Base-by-base conservation (phyloP, 2,888 invertebrate genomes). In the Anoplius nigerrimus region DNA sequence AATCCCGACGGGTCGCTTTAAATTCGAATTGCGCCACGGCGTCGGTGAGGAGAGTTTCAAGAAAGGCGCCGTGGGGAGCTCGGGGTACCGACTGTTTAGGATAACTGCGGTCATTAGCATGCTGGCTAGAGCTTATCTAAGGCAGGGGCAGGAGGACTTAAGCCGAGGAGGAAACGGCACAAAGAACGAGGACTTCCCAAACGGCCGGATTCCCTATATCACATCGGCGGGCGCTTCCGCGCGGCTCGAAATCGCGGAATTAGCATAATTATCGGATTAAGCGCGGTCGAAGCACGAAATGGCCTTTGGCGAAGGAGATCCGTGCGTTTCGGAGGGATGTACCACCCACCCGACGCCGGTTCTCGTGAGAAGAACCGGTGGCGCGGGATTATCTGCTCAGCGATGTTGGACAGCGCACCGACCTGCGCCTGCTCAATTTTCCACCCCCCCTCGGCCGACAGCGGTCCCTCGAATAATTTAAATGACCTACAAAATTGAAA, bases 91-190 rank as follows among this genome's bases (percentile, higher is more conserved):
- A 79, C 74, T 76, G 69, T 78, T 78, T 76, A 79, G 74, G 71
- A 69, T 79, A 78, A 78, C 71, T 76, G 63, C 72, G 61, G 62
- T 69, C 79, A 71, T 78, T 78, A 78, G 60, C 74, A 69, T 74
- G 56, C 66, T 34, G 34, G 34, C 52, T 46, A 53, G 20, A 55
- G 74, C 78, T 78, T 78, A 78, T 78, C 79, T 79, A 71, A 76
- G 70, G 74, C 69, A 73, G 57, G 66, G 8, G 11, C 34, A 6
- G 8, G 48, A n/a, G n/a, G 48, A 4, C 18, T 48, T 18, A 48
- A 48, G 48, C 48, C 16, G 1, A 18, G 48, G 16, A 5, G 13
- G 48, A 48, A 48, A 48, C 48, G 48, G 71, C 45, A 72, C 66
- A 72, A 18, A 63, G 52, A 62, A 55, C 18, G 13, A 56, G 59